Evolutionary conservation across 2,113 vertebrate species (phyloP).

Genomic region (Corythoichthys haematopterus): DNA sequence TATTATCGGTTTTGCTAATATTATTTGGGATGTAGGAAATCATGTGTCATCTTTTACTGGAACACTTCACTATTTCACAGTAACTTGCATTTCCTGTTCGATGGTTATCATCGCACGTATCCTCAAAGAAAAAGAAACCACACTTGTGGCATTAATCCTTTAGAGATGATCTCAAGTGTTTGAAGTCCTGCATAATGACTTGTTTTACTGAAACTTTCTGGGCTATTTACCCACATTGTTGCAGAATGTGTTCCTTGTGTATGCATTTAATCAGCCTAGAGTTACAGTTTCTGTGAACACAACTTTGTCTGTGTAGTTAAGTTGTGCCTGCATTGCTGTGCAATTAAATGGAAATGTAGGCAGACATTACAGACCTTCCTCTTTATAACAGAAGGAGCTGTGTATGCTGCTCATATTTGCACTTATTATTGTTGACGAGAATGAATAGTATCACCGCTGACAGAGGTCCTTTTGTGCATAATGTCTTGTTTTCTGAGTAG

Average conservation of each 20-base stretch:
- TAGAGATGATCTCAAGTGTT: not conserved
- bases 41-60: not conserved
- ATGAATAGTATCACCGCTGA: conserved; percentile 32
- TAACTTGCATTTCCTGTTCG: not conserved
- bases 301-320: not conserved
- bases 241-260: not conserved
- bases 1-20: not conserved
- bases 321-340: conserved; percentile 3
- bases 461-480: conserved; percentile 56
- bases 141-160: too few species aligned
- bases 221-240: not conserved
- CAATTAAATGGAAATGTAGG: conserved; percentile 7
- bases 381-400: not conserved
- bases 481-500: conserved; percentile 45
- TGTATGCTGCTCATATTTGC: not conserved
- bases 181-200: not conserved
- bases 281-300: conserved; percentile 8
- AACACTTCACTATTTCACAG: not conserved
- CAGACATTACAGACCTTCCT: not conserved
- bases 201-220: not conserved
- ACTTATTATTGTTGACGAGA: conserved; percentile 17
- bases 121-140: not conserved
- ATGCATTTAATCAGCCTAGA: not conserved
- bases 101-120: not conserved
- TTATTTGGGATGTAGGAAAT: not conserved